Evolutionary conservation across 2,797 vertebrate genomes (phyloP).

Genomic region (Petrocephalus schoutedeni): DNA sequence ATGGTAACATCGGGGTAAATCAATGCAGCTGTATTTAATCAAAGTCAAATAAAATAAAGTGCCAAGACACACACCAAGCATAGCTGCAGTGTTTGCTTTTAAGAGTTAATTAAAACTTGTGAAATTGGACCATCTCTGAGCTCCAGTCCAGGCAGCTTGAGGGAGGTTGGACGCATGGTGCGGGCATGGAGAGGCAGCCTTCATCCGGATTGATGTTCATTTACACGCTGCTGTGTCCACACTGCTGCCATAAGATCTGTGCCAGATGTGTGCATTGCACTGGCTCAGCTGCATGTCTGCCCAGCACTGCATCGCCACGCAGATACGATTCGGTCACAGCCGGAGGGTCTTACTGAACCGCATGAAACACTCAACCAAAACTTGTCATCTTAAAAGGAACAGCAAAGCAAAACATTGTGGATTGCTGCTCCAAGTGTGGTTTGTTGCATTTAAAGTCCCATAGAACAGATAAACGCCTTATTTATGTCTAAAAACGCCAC

Average conservation of each 20-base stretch:
- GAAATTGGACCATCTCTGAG: not conserved
- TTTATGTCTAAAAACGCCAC: conserved; percentile 43
- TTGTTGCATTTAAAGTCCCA: not conserved
- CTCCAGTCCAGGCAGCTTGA: not conserved
- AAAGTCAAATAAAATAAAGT: not conserved
- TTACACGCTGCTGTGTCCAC: not conserved
- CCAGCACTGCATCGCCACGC: not conserved
- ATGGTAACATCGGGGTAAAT: not conserved
- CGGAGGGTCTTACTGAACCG: conserved; percentile 65
- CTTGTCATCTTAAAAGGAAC: conserved; percentile 70
- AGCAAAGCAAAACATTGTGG: conserved; percentile 3
- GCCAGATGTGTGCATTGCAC: not conserved
- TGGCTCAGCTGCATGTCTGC: not conserved
- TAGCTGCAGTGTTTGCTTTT: not conserved
- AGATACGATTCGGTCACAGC: not conserved
- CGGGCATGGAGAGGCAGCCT: not conserved
- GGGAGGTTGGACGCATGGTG: not conserved
- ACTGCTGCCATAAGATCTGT: not conserved
- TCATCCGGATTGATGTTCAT: not conserved
- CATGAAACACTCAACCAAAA: conserved; percentile 73
- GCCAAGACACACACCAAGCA: not conserved
- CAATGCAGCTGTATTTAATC: not conserved
- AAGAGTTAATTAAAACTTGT: conserved; percentile 2
- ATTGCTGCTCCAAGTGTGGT: not conserved
- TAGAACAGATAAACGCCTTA: not conserved